A percentile compares a stretch with the other conserved stretches of the same genome.
These are phyloP conservation scores for Drosophila ogumai DNA, from an alignment of 1,140 invertebrate species.

Conservation along the genomic window DNA sequence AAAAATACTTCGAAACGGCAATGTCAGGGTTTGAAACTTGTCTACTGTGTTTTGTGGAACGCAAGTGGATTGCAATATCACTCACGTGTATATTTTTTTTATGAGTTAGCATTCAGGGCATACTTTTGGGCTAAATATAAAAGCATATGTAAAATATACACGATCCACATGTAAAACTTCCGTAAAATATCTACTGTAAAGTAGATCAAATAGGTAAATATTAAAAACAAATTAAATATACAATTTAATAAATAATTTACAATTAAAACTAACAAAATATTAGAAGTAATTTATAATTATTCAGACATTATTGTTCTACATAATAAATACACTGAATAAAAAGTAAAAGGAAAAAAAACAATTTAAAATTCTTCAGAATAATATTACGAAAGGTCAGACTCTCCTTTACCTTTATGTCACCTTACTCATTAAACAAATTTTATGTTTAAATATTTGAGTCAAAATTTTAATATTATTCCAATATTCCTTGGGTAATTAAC, in stretches of 20 bases:
- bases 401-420: background rate
- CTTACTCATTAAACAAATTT: background rate
- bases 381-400: background rate
- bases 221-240: background rate
- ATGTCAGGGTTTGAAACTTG: background rate
- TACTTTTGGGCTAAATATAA: background rate
- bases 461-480: background rate
- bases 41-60: background rate
- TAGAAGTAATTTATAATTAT: too few species aligned
- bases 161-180: background rate
- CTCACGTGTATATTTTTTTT: background rate
- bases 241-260: background rate
- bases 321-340: too few species aligned
- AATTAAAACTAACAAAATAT: background rate
- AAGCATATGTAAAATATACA: background rate
- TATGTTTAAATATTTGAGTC: background rate
- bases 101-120: background rate
- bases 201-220: background rate
- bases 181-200: background rate
- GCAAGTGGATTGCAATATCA: slow-evolving; percentile 2
- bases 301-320: too few species aligned
- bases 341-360: background rate
- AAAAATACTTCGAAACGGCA: background rate
- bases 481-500: background rate
- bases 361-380: background rate